Conservation (phyloP, 2,797 vertebrate species). For the Phoebastria nigripes region DNA sequence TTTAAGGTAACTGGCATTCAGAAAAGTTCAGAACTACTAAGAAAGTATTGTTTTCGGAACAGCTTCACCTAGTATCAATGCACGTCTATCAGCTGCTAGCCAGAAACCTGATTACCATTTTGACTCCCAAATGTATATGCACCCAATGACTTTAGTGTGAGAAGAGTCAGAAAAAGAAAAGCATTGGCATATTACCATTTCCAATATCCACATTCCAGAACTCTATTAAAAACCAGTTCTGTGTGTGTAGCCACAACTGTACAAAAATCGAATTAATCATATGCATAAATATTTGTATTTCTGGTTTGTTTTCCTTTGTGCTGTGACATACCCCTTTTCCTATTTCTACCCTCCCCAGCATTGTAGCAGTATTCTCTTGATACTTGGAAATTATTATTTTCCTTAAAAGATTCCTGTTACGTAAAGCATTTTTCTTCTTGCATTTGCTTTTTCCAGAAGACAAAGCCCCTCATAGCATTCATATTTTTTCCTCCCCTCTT, state of each 20-base stretch:
- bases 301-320: background rate
- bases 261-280: background rate
- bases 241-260: background rate
- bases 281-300: background rate
- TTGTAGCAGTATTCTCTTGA: background rate
- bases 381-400: background rate
- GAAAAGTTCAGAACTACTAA: background rate
- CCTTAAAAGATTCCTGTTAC: background rate
- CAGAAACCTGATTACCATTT: background rate
- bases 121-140: background rate
- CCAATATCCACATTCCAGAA: background rate
- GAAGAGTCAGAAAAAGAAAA: background rate
- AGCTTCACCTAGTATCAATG: background rate
- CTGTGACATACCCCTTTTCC: background rate
- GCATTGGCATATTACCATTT: background rate
- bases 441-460: slow-evolving; percentile 17
- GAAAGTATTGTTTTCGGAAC: background rate
- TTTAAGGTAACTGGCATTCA: background rate
- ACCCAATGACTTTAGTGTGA: background rate
- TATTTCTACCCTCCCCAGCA: background rate
- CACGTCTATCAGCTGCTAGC: background rate
- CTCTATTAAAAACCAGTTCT: background rate
- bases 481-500: background rate
- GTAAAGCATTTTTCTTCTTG: background rate
- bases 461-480: background rate